Evolutionary conservation across 2,113 vertebrate genomes (phyloP).

Genomic region (Tetraodon nigroviridis): DNA sequence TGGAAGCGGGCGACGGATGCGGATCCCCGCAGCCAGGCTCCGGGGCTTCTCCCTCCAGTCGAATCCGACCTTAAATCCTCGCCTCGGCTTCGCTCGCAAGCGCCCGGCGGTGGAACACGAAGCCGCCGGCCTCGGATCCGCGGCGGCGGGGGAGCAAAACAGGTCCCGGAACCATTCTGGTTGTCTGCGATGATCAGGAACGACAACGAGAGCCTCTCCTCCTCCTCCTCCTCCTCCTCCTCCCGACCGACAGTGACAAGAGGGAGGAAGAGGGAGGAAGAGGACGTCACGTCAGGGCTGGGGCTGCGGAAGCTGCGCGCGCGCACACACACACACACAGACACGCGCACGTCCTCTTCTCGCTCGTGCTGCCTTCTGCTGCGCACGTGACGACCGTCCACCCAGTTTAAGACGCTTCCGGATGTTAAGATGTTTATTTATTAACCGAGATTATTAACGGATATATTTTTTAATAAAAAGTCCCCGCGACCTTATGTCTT

Average conservation of each 20-base stretch:
- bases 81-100: conserved; percentile 2
- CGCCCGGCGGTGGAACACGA: neutral
- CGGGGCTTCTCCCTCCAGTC: conserved; percentile 15
- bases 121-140: neutral
- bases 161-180: neutral
- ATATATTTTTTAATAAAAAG: neutral
- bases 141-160: neutral
- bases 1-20: conserved; percentile 34
- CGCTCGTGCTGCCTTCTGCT: conserved; percentile 19
- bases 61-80: conserved; percentile 24
- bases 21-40: conserved; percentile 10
- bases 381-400: neutral
- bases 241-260: conserved; percentile 35
- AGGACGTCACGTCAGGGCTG: conserved; percentile 27
- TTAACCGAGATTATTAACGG: too few species aligned
- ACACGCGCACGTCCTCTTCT: neutral
- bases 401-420: neutral
- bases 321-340: neutral
- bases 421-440: too few species aligned
- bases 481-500: too few species aligned
- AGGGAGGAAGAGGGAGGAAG: conserved; percentile 26
- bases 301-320: conserved; percentile 38
- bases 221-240: conserved; percentile 6
- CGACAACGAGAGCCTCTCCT: neutral
- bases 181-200: conserved; percentile 1